Conservation (phyloP, 2,113 vertebrate species). For the Acanthisitta chloris region DNA sequence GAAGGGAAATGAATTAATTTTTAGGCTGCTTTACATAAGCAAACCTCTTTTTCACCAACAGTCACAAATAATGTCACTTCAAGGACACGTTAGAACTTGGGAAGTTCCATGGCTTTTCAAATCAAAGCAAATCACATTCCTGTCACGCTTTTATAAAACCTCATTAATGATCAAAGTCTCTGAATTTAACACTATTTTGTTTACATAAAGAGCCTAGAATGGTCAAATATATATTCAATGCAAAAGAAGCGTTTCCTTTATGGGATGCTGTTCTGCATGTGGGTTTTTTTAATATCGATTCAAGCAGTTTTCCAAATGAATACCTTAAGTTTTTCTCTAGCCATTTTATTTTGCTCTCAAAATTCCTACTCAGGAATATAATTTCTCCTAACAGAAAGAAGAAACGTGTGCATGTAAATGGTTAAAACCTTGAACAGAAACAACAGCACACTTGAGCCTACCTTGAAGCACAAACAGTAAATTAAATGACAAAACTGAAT, state of each 20-base stretch:
- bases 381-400: background rate
- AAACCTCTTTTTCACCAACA: background rate
- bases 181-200: background rate
- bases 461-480: background rate
- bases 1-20: background rate
- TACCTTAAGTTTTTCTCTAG: background rate
- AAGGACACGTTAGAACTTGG: background rate
- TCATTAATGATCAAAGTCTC: background rate
- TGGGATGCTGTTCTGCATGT: background rate
- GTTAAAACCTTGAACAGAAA: background rate
- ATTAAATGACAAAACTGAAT: background rate
- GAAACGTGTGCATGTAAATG: background rate
- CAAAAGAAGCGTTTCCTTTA: background rate
- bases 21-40: background rate
- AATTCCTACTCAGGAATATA: background rate
- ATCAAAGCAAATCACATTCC: background rate
- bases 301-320: background rate
- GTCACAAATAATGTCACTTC: background rate
- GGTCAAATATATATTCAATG: background rate
- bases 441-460: background rate
- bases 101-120: background rate
- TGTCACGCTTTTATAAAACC: background rate
- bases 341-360: background rate
- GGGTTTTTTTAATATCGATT: fast-evolving
- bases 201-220: background rate